Evolutionary conservation across 1,140 invertebrate species (phyloP).

Genomic region (Hycleus cichorii): DNA sequence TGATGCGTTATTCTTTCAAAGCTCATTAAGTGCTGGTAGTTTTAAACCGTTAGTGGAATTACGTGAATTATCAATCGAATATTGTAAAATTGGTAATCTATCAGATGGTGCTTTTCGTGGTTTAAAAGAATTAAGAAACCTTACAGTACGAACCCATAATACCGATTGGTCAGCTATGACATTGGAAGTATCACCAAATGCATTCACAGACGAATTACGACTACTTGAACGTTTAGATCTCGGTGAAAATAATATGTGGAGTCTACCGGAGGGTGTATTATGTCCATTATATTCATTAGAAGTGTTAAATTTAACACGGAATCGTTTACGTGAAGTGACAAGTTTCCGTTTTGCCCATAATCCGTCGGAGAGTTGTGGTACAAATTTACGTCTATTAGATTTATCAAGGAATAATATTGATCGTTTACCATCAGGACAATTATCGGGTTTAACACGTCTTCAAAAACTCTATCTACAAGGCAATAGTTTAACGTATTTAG

Average conservation of each 20-base stretch:
- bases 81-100: constrained; percentile 83
- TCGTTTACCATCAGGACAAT: constrained; percentile 63
- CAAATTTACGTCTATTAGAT: constrained; percentile 66
- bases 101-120: constrained; percentile 77
- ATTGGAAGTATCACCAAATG: constrained; percentile 66
- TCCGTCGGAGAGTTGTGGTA: constrained; percentile 58
- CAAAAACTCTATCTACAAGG: constrained; percentile 54
- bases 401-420: constrained; percentile 78
- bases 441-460: constrained; percentile 56
- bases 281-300: constrained; percentile 71
- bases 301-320: constrained; percentile 72
- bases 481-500: constrained; percentile 66
- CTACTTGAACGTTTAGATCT: constrained; percentile 74
- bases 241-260: constrained; percentile 81
- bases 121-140: constrained; percentile 69
- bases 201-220: constrained; percentile 65
- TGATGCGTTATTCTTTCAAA: constrained; percentile 77
- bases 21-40: constrained; percentile 74
- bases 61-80: constrained; percentile 76
- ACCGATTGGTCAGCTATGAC: constrained; percentile 81
- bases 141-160: constrained; percentile 82
- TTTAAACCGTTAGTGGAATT: constrained; percentile 76
- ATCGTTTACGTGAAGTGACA: constrained; percentile 68
- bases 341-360: constrained; percentile 65
- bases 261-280: constrained; percentile 71